A percentile compares a stretch with the other conserved stretches of the same genome.
Conservation (phyloP, 30 jellyfish, hydroid and myxozoan species). For the Aurelia coerulea region DNA sequence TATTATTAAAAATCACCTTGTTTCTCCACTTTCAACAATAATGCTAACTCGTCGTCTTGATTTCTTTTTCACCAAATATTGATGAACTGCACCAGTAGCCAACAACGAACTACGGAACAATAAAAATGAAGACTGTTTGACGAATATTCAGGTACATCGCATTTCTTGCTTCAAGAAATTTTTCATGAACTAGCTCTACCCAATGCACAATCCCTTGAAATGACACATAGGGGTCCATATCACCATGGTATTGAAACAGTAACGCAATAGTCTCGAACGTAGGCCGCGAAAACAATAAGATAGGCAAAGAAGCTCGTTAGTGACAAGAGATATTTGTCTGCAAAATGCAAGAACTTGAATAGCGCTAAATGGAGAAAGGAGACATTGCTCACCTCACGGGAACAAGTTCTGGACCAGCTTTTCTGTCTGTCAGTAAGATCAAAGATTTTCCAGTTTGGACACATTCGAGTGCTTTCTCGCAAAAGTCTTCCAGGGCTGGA, state of each 20-base stretch:
- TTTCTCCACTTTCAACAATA: slow-evolving; percentile 72
- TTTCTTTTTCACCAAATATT: slow-evolving; percentile 58
- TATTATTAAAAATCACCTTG: slow-evolving; percentile 38
- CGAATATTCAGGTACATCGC: too few relatives aligned
- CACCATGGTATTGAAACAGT: too few relatives aligned
- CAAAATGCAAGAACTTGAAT: too few relatives aligned
- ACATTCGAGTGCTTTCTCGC: slow-evolving; percentile 53
- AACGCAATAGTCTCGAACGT: too few relatives aligned
- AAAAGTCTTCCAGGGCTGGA: slow-evolving; percentile 69
- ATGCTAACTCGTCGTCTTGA: slow-evolving; percentile 74
- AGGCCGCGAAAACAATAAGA: too few relatives aligned
- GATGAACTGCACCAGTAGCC: slow-evolving; percentile 86
- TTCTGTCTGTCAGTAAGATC: slow-evolving; percentile 78
- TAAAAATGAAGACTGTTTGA: background rate
- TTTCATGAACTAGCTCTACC: too few relatives aligned
- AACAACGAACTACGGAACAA: slow-evolving; percentile 40
- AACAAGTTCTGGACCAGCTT: slow-evolving; percentile 64
- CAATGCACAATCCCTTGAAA: too few relatives aligned
- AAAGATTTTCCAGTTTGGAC: slow-evolving; percentile 42
- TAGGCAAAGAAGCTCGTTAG: too few relatives aligned
- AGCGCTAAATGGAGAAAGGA: too few relatives aligned
- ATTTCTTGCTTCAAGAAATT: too few relatives aligned
- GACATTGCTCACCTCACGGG: slow-evolving; percentile 61
- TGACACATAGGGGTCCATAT: too few relatives aligned
- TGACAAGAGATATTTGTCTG: too few relatives aligned